Percentiles rank a stretch among this genome's conserved stretches.
Conservation (phyloP, 2,888 invertebrate species). For the Nemurella pictetii region DNA sequence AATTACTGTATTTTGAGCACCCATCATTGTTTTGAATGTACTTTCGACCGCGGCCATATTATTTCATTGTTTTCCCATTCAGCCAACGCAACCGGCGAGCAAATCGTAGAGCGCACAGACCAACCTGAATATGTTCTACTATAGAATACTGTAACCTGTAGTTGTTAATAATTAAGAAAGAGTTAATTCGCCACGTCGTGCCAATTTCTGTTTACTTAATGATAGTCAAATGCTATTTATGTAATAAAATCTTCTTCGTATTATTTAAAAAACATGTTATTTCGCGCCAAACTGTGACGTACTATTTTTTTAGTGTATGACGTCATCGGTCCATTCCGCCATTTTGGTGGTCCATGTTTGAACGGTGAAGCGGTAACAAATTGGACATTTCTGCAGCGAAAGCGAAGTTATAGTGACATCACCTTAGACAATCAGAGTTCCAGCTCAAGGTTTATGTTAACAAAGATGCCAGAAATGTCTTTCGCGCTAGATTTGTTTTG, state of each 20-base stretch:
- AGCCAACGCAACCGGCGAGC: neutral
- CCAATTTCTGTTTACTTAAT: constrained; percentile 22
- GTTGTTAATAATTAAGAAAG: neutral
- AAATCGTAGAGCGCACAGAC: neutral
- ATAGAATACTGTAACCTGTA: neutral
- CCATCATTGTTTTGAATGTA: neutral
- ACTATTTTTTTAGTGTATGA: no score
- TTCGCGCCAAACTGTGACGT: no score
- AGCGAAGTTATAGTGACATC: no score
- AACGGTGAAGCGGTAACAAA: no score
- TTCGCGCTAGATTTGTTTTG: no score
- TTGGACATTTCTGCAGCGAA: no score
- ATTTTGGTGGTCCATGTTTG: no score
- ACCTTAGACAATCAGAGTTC: no score
- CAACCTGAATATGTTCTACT: neutral
- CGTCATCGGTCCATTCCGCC: no score
- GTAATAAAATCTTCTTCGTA: neutral
- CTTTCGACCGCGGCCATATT: neutral
- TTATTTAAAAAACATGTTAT: neutral
- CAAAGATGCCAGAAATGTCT: no score
- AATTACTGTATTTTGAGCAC: no score
- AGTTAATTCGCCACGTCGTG: neutral
- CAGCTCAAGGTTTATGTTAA: no score
- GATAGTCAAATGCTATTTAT: constrained; percentile 40
- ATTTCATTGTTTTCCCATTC: neutral